Base-by-base conservation (phyloP, 2,797 vertebrate genomes). In the Alosa sapidissima region DNA sequence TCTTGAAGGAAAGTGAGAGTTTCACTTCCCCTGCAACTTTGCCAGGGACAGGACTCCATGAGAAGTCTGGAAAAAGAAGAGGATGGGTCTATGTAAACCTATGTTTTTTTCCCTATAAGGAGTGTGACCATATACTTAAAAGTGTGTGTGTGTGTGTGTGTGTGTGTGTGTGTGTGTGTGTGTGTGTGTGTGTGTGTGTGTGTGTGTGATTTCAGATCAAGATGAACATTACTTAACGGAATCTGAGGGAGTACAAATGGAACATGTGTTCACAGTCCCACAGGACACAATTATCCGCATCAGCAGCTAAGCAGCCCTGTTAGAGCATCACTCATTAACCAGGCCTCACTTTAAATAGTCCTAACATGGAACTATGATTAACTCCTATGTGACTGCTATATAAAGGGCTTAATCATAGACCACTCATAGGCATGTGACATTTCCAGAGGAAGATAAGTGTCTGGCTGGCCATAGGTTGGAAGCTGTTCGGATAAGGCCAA, bases 1-100 rank as follows among this genome's bases (percentile, higher is more conserved):
- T 98, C 92, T 97, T 98, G 92, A 98, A 98, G 91, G 96, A 97
- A 91, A 99, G 96, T 52, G 98, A 99, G 16, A 99, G 95, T 86
- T 99, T 99, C 88, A 99, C 96, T 89, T 99, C 97, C 0, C 98
- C 98, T 0, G 96, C 96, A 0, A 97, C 96, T 87, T 94, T 97
- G 10, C 95, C 97, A 0, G 97, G 88, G 0, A 95, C 92, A 1
- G 95, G 95, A 89, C 95, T 91, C 97, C 97, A 98, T 0, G 92
- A 91, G 65, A 95, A 85, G 0, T 99, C 98, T 98, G 93, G 3
- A 87, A 72, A 45, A 82, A 47, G 49, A 86, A 28, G 11, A 86
- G 6, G 24, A 83, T 13, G 11, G 41, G 72, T 72, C 28, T 41
- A 33, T 41, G 41, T 21, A 36, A 78, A 78, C 16, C 41, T 28